Evolutionary conservation across 2,888 invertebrate species (phyloP).

Genomic region (Hirtodrosophila confusa): DNA sequence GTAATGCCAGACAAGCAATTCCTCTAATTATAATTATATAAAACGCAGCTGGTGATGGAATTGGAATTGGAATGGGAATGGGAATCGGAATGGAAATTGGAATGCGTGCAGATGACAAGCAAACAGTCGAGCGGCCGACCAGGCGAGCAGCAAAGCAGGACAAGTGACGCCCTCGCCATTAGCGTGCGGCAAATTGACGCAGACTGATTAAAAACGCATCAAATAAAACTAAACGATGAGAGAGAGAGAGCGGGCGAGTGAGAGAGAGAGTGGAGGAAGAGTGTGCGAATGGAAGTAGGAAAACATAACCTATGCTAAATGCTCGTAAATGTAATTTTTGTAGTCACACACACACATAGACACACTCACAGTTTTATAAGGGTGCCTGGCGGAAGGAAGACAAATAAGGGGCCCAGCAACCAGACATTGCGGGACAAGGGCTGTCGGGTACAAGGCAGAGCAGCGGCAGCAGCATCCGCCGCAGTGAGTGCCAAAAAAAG

Average conservation of each 20-base stretch:
- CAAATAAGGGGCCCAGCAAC: constrained; percentile 57
- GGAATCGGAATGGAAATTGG: constrained; percentile 18
- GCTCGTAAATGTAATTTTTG: constrained; percentile 69
- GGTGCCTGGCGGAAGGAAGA: constrained; percentile 58
- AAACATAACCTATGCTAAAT: constrained; percentile 66
- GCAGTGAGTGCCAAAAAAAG: constrained; percentile 37
- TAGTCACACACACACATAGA: constrained; percentile 29
- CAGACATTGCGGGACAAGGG: constrained; percentile 35
- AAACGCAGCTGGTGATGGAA: constrained; percentile 36
- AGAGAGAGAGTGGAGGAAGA: constrained; percentile 4
- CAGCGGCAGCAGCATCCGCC: constrained; percentile 40
- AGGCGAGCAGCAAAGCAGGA: constrained; percentile 19
- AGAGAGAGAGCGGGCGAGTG: background rate
- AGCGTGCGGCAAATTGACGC: constrained; percentile 62
- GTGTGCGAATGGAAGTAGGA: constrained; percentile 20
- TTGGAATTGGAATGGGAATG: constrained; percentile 6
- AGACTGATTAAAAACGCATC: constrained; percentile 73
- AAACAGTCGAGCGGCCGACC: background rate
- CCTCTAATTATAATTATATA: constrained; percentile 16
- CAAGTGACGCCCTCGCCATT: constrained; percentile 54
- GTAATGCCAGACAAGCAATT: constrained; percentile 7
- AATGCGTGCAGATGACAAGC: constrained; percentile 34
- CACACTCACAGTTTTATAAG: constrained; percentile 37
- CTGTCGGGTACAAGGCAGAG: constrained; percentile 21
- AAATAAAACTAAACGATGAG: constrained; percentile 54